These are phyloP conservation scores for Hypena proboscidalis DNA, from an alignment of 2,888 invertebrate species.

Conservation along the genomic window DNA sequence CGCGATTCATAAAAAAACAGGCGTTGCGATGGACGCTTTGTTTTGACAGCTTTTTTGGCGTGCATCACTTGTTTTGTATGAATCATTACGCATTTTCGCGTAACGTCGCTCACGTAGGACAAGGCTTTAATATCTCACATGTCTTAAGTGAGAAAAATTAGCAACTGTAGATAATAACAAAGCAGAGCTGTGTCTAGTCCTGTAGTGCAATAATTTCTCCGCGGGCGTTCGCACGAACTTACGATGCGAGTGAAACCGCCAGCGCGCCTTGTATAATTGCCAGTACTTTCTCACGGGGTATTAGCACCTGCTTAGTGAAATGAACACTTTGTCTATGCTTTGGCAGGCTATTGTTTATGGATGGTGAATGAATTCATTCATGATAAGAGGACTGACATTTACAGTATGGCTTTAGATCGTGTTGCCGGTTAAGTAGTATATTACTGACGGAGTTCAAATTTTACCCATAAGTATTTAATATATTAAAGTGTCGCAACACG, in stretches of 20 bases:
- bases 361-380: too few relatives aligned
- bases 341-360: neutral
- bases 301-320: slow-evolving; percentile 41
- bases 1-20: too few relatives aligned
- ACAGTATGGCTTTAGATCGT: too few relatives aligned
- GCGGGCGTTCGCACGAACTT: slow-evolving; percentile 28
- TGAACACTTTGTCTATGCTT: slow-evolving; percentile 18
- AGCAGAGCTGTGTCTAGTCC: neutral
- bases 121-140: slow-evolving; percentile 1
- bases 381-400: too few relatives aligned
- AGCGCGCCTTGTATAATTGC: slow-evolving; percentile 52
- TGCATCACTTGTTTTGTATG: too few relatives aligned
- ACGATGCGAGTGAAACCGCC: slow-evolving; percentile 53
- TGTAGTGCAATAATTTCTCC: slow-evolving; percentile 48
- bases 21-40: too few relatives aligned
- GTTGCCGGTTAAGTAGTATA: too few relatives aligned
- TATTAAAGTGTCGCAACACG: too few relatives aligned
- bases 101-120: neutral
- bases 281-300: slow-evolving; percentile 63
- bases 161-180: slow-evolving; percentile 21
- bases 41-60: too few relatives aligned
- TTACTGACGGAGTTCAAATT: too few relatives aligned
- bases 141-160: slow-evolving; percentile 19
- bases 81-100: neutral
- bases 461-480: too few relatives aligned